Conservation (phyloP, 2,797 vertebrate genomes). For the Centroberyx gerrardi region DNA sequence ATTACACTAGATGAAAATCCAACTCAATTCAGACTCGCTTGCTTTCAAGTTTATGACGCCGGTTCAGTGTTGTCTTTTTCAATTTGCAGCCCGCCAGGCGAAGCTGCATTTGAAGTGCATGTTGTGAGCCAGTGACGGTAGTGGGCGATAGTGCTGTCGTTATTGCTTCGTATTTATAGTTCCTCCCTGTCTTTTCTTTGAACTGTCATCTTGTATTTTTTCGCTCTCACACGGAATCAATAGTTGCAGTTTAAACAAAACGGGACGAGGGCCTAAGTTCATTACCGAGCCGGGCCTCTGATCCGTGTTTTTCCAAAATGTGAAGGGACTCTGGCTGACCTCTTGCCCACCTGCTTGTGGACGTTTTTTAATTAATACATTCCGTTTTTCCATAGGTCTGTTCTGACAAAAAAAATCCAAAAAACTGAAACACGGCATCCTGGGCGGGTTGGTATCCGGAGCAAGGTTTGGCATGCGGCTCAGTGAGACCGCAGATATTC, state of each 20-base stretch:
- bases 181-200: conserved; percentile 10
- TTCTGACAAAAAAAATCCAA: conserved; percentile 37
- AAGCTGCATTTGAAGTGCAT: conserved; percentile 8
- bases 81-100: conserved; percentile 14
- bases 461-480: conserved; percentile 70
- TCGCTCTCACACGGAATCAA: neutral
- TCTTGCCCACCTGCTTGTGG: conserved; percentile 61
- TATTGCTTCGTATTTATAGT: conserved; percentile 14
- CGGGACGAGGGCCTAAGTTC: conserved; percentile 17
- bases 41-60: conserved; percentile 56
- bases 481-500: conserved; percentile 64
- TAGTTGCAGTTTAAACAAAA: conserved; percentile 11
- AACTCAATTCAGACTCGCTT: conserved; percentile 15
- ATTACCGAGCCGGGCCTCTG: conserved; percentile 37
- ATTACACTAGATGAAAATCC: conserved; percentile 37
- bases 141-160: conserved; percentile 17
- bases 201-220: conserved; percentile 28
- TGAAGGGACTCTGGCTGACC: conserved; percentile 63
- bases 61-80: conserved; percentile 49
- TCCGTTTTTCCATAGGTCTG: conserved; percentile 58
- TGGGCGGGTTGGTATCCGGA: conserved; percentile 70
- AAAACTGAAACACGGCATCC: conserved; percentile 40
- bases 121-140: conserved; percentile 19
- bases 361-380: conserved; percentile 72
- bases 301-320: conserved; percentile 39